Conservation (phyloP, 2,888 invertebrate species). For the Heliconius ethilla region DNA sequence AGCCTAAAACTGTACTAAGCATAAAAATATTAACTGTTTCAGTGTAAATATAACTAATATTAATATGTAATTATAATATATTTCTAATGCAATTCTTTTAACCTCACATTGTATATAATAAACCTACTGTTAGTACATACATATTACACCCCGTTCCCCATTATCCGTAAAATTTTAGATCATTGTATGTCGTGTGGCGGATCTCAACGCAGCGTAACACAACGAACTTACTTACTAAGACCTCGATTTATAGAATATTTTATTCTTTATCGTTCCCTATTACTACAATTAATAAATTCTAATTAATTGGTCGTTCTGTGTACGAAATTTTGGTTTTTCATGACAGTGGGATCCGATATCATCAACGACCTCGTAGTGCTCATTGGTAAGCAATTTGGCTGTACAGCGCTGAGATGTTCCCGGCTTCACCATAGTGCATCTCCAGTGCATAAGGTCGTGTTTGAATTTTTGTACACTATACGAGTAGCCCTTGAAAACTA, state of each 20-base stretch:
- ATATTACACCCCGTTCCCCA: too few relatives aligned
- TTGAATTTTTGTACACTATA: conserved; percentile 55
- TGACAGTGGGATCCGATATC: conserved; percentile 54
- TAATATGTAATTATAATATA: too few relatives aligned
- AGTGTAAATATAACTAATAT: too few relatives aligned
- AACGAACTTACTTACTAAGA: not conserved
- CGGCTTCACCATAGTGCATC: conserved; percentile 61
- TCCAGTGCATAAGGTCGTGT: conserved; percentile 56
- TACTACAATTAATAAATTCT: conserved; percentile 30
- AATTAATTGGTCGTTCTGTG: conserved; percentile 32
- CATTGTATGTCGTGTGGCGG: too few relatives aligned
- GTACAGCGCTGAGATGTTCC: conserved; percentile 59
- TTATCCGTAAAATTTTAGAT: too few relatives aligned
- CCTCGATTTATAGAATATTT: not conserved
- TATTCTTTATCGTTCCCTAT: not conserved
- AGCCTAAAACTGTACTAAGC: too few relatives aligned
- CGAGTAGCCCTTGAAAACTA: conserved; percentile 60
- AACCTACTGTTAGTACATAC: too few relatives aligned
- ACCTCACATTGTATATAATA: too few relatives aligned
- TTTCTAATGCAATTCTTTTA: too few relatives aligned
- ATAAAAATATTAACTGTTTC: too few relatives aligned
- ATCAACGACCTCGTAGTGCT: conserved; percentile 52
- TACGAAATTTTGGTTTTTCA: conserved; percentile 57
- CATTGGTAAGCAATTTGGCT: conserved; percentile 58
- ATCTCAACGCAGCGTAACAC: not conserved